A percentile compares a stretch with the other conserved stretches of the same genome.
These are phyloP conservation scores for Heliangelus exortis DNA, from an alignment of 2,797 vertebrate genomes.

Conservation along the genomic window DNA sequence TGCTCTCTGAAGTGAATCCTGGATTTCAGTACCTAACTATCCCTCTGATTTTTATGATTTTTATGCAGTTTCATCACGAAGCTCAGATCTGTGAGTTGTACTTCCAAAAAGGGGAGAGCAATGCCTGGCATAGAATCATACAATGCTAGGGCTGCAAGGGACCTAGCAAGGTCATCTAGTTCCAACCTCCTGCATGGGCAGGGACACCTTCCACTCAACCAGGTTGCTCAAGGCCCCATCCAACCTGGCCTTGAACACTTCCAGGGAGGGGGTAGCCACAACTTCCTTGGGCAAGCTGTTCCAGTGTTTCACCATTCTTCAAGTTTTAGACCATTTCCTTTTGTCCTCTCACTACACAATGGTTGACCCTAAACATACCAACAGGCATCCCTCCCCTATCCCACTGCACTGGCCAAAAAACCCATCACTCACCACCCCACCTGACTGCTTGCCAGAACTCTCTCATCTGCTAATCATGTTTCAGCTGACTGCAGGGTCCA, in stretches of 20 bases:
- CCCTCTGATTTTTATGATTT: not conserved
- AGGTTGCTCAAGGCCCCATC: too few species aligned
- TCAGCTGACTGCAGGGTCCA: not conserved
- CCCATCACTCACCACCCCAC: not conserved
- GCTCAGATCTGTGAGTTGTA: not conserved
- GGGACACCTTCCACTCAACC: too few species aligned
- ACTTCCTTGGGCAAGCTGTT: too few species aligned
- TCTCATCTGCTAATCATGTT: not conserved
- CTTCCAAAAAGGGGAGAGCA: not conserved
- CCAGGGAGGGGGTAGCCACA: too few species aligned
- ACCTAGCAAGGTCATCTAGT: too few species aligned
- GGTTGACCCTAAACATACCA: not conserved
- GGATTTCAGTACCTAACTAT: not conserved
- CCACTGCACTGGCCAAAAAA: not conserved
- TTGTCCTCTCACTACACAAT: too few species aligned
- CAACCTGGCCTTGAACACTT: too few species aligned
- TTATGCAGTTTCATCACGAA: accelerated
- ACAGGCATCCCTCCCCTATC: not conserved
- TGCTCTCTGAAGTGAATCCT: not conserved
- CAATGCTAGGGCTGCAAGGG: too few species aligned
- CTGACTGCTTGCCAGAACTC: accelerated
- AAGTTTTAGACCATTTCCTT: too few species aligned
- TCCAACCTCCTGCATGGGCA: too few species aligned
- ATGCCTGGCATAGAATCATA: not conserved
- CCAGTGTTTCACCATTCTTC: too few species aligned